phyloP scores from a whole-genome alignment of 1,140 invertebrate genomes.

The Antheraea mylitta region DNA sequence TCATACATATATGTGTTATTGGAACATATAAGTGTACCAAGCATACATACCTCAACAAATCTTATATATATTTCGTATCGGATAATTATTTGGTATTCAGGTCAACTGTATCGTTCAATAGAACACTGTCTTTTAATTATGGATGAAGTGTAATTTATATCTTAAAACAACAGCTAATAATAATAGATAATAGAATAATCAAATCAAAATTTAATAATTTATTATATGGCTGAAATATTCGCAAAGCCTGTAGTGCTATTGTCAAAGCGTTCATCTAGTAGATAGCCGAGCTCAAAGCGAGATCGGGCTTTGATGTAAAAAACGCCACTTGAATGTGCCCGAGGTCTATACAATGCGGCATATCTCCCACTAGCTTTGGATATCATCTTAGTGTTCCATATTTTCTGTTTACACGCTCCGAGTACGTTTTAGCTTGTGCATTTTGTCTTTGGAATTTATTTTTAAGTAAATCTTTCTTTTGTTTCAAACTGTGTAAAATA shows the following conservation, averaged over 20 bases:
- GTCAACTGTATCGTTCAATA: too few species aligned
- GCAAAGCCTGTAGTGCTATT: neutral
- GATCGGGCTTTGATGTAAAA: slow-evolving; percentile 27
- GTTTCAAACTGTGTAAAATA: neutral
- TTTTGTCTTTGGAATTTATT: neutral
- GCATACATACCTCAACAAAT: too few species aligned
- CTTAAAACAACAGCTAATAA: too few species aligned
- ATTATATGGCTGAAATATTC: neutral
- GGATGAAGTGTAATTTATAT: too few species aligned
- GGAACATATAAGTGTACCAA: too few species aligned
- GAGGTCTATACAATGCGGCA: neutral
- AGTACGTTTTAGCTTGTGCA: slow-evolving; percentile 2
- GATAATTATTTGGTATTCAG: too few species aligned
- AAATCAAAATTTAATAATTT: neutral
- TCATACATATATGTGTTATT: too few species aligned
- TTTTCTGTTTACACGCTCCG: neutral
- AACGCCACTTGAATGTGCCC: slow-evolving; percentile 29
- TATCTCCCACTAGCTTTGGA: slow-evolving; percentile 1
- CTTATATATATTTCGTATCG: too few species aligned
- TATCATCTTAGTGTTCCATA: slow-evolving; percentile 2
- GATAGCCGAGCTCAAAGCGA: slow-evolving; percentile 22
- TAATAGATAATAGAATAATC: too few species aligned
- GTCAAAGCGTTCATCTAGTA: slow-evolving; percentile 1
- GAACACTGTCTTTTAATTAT: too few species aligned
- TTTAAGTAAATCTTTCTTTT: neutral